Percentiles rank a stretch among this genome's conserved stretches.
phyloP scores from a whole-genome alignment of 2,797 vertebrate species.

The Chanos chanos region DNA sequence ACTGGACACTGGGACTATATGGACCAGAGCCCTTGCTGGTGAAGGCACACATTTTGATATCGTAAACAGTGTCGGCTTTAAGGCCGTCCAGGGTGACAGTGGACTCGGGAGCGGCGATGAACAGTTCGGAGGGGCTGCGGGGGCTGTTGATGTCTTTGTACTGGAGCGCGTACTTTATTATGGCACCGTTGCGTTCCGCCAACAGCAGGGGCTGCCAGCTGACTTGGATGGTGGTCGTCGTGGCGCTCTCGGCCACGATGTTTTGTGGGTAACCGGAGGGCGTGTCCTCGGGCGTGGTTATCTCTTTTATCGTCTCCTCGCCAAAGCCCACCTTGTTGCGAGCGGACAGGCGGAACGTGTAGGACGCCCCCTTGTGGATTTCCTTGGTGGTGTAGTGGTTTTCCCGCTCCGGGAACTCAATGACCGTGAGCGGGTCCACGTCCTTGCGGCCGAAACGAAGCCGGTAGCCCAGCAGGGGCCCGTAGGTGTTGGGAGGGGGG shows the following conservation, averaged over 20 bases:
- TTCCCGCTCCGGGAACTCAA: constrained; percentile 93
- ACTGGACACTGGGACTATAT: constrained; percentile 99
- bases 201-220: constrained; percentile 88
- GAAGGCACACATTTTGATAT: constrained; percentile 99
- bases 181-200: constrained; percentile 89
- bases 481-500: constrained; percentile 86
- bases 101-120: constrained; percentile 89
- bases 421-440: constrained; percentile 82
- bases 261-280: constrained; percentile 94
- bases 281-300: constrained; percentile 87
- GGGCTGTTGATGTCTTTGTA: constrained; percentile 99
- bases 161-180: constrained; percentile 91
- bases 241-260: constrained; percentile 86
- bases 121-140: constrained; percentile 88
- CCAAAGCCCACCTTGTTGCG: constrained; percentile 98
- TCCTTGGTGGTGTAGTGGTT: constrained; percentile 98
- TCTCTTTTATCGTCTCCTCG: constrained; percentile 95
- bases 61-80: constrained; percentile 97
- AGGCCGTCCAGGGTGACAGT: constrained; percentile 88
- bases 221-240: constrained; percentile 89
- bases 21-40: constrained; percentile 98
- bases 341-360: constrained; percentile 90
- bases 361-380: constrained; percentile 95
- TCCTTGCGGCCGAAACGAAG: constrained; percentile 95
- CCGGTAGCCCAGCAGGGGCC: constrained; percentile 90